Conservation (phyloP, 1,140 invertebrate genomes). For the Drosophila busckii region DNA sequence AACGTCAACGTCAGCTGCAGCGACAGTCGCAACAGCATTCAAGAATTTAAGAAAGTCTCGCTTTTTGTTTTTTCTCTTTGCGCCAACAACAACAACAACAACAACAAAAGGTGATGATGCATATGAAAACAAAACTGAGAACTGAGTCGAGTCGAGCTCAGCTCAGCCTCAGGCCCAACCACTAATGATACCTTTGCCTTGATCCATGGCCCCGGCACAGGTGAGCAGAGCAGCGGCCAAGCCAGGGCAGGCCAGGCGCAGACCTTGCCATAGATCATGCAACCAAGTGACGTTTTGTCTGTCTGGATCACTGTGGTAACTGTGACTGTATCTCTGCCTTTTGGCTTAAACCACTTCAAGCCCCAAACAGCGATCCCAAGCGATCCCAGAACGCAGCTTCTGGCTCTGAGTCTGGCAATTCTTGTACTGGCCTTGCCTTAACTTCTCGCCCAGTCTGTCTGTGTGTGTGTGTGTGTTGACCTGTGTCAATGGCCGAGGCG, state of each 20-base stretch:
- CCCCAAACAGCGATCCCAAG: background rate
- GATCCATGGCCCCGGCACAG: constrained; percentile 40
- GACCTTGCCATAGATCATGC: constrained; percentile 55
- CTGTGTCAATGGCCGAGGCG: constrained; percentile 64
- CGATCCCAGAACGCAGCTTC: background rate
- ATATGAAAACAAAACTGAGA: constrained; percentile 34
- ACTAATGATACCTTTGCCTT: constrained; percentile 66
- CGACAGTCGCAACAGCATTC: constrained; percentile 17
- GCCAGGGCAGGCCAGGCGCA: too few species aligned
- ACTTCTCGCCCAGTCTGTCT: background rate
- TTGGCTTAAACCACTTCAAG: constrained; percentile 5
- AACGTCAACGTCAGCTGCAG: background rate
- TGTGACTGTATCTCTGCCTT: background rate
- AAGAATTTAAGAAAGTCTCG: constrained; percentile 73
- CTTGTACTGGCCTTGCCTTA: constrained; percentile 35
- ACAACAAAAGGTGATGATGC: constrained; percentile 65
- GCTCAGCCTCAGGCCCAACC: constrained; percentile 33
- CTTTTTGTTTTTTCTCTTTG: too few species aligned
- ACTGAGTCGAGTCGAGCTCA: background rate
- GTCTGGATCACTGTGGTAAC: constrained; percentile 9
- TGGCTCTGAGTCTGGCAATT: too few species aligned
- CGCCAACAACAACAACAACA: too few species aligned
- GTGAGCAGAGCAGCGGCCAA: too few species aligned
- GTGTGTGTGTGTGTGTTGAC: constrained; percentile 24
- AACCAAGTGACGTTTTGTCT: constrained; percentile 57